Conservation (phyloP, 2,888 invertebrate species). For the Rapana venosa region DNA sequence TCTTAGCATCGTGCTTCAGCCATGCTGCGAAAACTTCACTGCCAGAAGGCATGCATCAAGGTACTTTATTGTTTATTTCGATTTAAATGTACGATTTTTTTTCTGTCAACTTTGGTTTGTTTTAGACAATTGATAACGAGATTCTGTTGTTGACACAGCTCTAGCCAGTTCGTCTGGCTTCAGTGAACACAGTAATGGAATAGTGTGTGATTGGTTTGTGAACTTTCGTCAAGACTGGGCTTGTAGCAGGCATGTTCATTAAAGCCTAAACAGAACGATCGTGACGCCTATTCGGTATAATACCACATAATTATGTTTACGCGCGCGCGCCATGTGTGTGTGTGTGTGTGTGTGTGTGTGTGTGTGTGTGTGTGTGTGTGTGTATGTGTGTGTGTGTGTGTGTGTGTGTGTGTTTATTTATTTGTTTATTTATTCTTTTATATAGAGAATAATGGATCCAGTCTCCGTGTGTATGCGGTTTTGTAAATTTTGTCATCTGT, state of each 20-base stretch:
- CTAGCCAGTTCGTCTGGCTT: not conserved
- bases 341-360: no score
- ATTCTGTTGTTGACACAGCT: not conserved
- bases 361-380: no score
- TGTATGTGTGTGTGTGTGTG: not conserved
- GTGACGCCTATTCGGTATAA: no score
- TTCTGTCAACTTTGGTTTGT: no score
- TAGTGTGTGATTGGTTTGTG: not conserved
- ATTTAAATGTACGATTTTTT: not conserved
- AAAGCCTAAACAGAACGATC: no score
- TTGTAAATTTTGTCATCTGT: no score
- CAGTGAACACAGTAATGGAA: conserved; percentile 10
- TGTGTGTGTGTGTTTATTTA: not conserved
- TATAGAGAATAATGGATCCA: no score
- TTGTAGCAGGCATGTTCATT: not conserved
- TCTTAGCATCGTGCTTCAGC: not conserved
- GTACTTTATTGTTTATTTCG: not conserved
- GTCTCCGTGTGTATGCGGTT: no score
- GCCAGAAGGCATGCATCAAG: conserved; percentile 27
- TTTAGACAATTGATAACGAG: not conserved
- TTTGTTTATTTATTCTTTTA: no score
- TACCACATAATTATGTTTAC: no score
- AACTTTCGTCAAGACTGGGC: conserved; percentile 1
- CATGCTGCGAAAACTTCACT: not conserved
- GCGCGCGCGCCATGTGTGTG: no score